Evolutionary conservation across 1,140 invertebrate genomes (phyloP), one percentile per base, ranked within the genome.

Genomic region (Cataglyphis hispanica): DNA sequence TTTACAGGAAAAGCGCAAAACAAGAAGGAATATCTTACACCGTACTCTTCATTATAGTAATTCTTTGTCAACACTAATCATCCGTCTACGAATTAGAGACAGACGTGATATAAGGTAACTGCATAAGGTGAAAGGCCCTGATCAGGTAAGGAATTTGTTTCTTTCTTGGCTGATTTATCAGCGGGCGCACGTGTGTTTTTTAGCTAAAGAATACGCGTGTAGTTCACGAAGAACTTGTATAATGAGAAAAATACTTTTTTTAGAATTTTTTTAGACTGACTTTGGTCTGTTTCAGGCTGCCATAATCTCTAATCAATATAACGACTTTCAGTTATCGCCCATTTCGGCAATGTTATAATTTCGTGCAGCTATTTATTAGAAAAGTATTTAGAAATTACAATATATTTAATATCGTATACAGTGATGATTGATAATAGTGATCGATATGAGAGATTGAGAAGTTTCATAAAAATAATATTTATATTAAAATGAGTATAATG

Each of bases 91-190:
- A 76, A 63, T 63, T 27, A 61, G 25, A 50, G 16, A 66, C 27
- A 76, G 4, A 8, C 8, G n/a, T n/a, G n/a, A 5, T 31, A 11
- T 43, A 72, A 74, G 31, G 8, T 67, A 43, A 8, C 27, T 53
- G 22, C 13, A 58, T 66, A 37, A 80, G n/a, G 46, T 67, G 77
- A 80, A 80, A 69, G 77, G 46, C 10, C 63, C 63, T 69, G 75
- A 37, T 56, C 61, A 16, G 22, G n/a, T 25, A 46, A 69, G 31
- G 31, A 80, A 69, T 69, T 69, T n/a, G 37, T 80, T 69, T 80
- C 46, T 80, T 67, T 80, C 22, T 19, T 7, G 16, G 7, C 3
- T 53, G n/a, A 80, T 69, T 80, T 66, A 63, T 50, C 61, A 37
- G 16, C 1, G 31, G 2, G 31, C 31, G 4, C 31, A 3, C 2